Percentiles rank a stretch among this genome's conserved stretches.
These are phyloP conservation scores for Gadus macrocephalus DNA, from an alignment of 2,113 vertebrate species.

Conservation along the genomic window DNA sequence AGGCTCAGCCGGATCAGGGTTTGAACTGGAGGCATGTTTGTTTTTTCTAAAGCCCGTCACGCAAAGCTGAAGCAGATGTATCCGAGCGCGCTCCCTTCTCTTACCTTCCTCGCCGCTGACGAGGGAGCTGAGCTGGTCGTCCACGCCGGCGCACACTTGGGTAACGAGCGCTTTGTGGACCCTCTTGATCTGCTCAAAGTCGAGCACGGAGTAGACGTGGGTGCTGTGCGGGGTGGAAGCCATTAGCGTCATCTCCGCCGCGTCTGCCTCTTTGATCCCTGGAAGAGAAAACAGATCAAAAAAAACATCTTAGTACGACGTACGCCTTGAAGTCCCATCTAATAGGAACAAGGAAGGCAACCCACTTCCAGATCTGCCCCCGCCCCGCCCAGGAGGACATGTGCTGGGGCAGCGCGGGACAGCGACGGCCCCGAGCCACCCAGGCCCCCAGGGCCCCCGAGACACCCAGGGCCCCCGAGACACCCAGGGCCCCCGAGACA, in stretches of 20 bases:
- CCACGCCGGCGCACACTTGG: constrained; percentile 85
- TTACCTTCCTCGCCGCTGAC: constrained; percentile 92
- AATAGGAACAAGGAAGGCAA: not conserved
- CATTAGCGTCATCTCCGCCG: constrained; percentile 83
- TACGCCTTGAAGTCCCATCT: not conserved
- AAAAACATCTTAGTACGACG: not conserved
- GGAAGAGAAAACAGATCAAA: not conserved
- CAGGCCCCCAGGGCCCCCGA: no score
- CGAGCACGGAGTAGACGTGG: constrained; percentile 81
- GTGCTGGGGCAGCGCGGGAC: constrained; percentile 20
- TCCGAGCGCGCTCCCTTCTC: constrained; percentile 20
- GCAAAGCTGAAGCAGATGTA: no score
- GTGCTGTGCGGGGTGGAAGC: constrained; percentile 82
- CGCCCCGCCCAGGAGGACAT: not conserved
- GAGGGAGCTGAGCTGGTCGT: constrained; percentile 82
- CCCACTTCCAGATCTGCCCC: no score
- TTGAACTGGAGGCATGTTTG: not conserved
- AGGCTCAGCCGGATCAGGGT: not conserved
- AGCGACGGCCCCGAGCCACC: constrained; percentile 14
- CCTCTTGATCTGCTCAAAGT: constrained; percentile 79
- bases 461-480: not conserved
- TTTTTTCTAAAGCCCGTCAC: not conserved
- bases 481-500: no score
- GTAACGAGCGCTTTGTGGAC: constrained; percentile 83
- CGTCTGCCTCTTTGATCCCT: constrained; percentile 90